Base-by-base conservation (phyloP, 2,888 invertebrate species). In the Drosophila pseudotalamancana region DNA sequence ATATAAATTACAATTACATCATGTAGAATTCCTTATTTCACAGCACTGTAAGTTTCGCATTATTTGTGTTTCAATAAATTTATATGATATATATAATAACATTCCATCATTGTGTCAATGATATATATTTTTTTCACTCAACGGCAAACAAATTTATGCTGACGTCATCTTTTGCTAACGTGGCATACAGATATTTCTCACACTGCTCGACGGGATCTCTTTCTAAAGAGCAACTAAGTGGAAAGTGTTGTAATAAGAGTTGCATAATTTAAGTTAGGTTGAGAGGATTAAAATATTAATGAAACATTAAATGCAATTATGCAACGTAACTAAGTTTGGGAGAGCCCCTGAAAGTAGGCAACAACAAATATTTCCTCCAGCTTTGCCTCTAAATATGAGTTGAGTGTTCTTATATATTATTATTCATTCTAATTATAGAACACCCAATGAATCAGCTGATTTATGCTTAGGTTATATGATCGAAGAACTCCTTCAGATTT, bases 21-120 rank as follows among this genome's bases (percentile, higher is more conserved):
- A 71, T 49, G 25, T 55, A 65, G 55, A 49, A 32, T 32, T 71
- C 46, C 54, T 61, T 49, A 46, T 55, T 59, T 76, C 29, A 34
- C 27, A 50, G 76, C 71, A 70, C 50, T 75, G 71, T 69, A 55
- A 68, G 55, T 50, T 63, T 63, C 53, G 53, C 53, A 56, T 51
- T 46, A 39, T 64, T 64, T 64, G 48, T 60, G 51, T 71, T 59
- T 77, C 65, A 78, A 74, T 74, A 74, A 74, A 75, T 78, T 49
- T 64, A 57, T 61, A 59, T 71, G 64, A 48, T 48, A 64, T 43
- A 39, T 49, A 21, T 51, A 55, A 31, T 40, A 62, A 49, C 40
- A n/a, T 9, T n/a, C n/a, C 12, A 21, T 25, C 5, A 6, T 1
- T 11, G 31, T 14, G 11, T 32, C 12, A 18, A 1, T 25, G n/a